Evolutionary conservation across 2,797 vertebrate species (phyloP), one percentile per base, ranked within the genome.

Genomic region (Pseudochromis fuscus): DNA sequence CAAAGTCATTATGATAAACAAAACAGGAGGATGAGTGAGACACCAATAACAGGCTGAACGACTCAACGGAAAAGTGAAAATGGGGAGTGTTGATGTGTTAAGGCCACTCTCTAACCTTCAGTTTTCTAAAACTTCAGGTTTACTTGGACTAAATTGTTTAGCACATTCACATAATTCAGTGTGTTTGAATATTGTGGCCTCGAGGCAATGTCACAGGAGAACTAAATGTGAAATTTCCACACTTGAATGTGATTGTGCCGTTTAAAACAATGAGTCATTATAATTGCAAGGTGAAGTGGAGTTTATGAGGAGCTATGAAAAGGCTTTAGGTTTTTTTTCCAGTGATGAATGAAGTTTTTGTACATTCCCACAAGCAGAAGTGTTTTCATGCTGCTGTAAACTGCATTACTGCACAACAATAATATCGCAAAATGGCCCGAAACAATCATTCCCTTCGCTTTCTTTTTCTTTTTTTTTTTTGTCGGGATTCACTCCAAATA

Each of bases 1-100:
- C 57, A 74, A 58, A 84, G 63, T 78, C 68, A 75, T 82, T 79
- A 86, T 60, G 46, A 76, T 46, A 83, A 87, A 88, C 83, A 85
- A 70, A 74, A 67, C 44, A 40, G 56, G 13, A 5, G 48, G 56
- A 75, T 59, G 18, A 35, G 46, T 21, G 53, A 67, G 52, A 79
- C 50, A 51, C 16, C 30, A 60, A 77, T 44, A 51, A 16, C 10
- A 11, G 37, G 21, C 24, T 18, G 13, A 15, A 40, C 10, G 25
- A 18, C 10, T 53, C 6, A 24, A 44, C 56, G 19, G 24, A n/a
- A 56, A 60, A 35, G 13, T 21, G 0, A 0, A 64, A 50, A 51
- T n/a, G n/a, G n/a, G n/a, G n/a, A n/a, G n/a, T n/a, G n/a, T n/a
- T n/a, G n/a, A n/a, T n/a, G n/a, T n/a, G n/a, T n/a, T n/a, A n/a